Conservation (phyloP, 1,140 invertebrate species). For the Rhagoletis zephyria region DNA sequence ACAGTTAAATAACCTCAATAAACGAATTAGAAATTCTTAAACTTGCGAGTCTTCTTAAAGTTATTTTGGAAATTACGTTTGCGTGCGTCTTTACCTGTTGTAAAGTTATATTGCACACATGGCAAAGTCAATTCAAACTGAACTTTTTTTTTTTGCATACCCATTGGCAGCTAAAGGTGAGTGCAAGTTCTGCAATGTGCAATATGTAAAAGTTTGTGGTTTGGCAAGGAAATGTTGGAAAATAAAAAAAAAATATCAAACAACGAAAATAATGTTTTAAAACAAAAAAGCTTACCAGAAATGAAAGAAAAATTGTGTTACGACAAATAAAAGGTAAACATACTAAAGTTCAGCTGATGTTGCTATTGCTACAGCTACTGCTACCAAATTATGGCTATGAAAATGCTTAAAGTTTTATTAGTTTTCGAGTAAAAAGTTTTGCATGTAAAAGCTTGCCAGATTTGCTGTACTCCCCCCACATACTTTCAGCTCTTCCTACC, state of each 20-base stretch:
- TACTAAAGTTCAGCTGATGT: not conserved
- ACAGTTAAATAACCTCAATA: not conserved
- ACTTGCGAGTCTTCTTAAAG: not conserved
- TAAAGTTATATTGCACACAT: not conserved
- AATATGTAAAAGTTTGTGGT: not conserved
- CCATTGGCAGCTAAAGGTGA: too few relatives aligned
- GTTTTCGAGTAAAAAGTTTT: conserved; percentile 43
- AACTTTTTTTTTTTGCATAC: too few relatives aligned
- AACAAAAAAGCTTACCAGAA: not conserved
- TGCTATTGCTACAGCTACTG: not conserved
- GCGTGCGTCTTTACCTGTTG: not conserved
- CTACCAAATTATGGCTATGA: conserved; percentile 42
- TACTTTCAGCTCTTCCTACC: not conserved
- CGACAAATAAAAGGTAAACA: conserved; percentile 33
- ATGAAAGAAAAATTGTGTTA: conserved; percentile 13
- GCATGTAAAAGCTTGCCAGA: conserved; percentile 36
- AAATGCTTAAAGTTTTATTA: conserved; percentile 51
- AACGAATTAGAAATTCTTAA: conserved; percentile 14
- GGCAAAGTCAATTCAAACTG: not conserved
- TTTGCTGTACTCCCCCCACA: not conserved
- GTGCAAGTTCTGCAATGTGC: not conserved
- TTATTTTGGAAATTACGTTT: conserved; percentile 15
- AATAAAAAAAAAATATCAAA: not conserved
- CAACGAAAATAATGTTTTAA: not conserved
- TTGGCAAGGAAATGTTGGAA: too few relatives aligned